phyloP scores from a whole-genome alignment of 1,140 invertebrate genomes.

The Ceratitis capitata region DNA sequence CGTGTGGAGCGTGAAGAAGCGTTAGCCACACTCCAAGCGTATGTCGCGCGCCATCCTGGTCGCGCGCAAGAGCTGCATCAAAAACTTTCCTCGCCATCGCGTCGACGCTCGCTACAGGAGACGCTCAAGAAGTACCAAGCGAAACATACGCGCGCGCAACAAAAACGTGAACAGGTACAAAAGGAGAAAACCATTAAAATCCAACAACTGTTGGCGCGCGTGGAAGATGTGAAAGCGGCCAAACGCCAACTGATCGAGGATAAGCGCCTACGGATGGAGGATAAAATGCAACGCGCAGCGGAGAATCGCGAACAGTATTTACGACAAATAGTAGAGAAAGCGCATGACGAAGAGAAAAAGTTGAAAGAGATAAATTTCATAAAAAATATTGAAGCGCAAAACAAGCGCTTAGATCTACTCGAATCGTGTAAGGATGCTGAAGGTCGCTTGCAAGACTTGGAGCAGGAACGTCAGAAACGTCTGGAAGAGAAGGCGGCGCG shows the following conservation, averaged over 20 bases:
- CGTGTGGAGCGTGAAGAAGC: conserved; percentile 83
- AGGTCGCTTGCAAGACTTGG: conserved; percentile 79
- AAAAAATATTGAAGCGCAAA: conserved; percentile 94
- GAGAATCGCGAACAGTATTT: conserved; percentile 85
- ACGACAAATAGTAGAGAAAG: conserved; percentile 87
- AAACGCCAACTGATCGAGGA: conserved; percentile 88
- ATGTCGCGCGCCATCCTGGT: conserved; percentile 86
- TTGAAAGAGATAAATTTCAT: conserved; percentile 98
- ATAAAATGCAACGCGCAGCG: conserved; percentile 87
- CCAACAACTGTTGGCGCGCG: conserved; percentile 85
- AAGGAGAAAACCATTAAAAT: conserved; percentile 87
- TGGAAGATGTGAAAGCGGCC: conserved; percentile 89
- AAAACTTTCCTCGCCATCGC: conserved; percentile 90
- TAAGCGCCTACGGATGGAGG: conserved; percentile 83
- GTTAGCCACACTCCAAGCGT: conserved; percentile 77
- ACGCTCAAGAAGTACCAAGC: conserved; percentile 82
- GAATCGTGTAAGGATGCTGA: conserved; percentile 85
- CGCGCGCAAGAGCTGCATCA: conserved; percentile 90
- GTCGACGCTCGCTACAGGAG: conserved; percentile 83
- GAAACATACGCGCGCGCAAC: conserved; percentile 86
- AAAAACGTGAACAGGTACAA: conserved; percentile 80
- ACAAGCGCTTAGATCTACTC: conserved; percentile 90
- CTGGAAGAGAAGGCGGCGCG: conserved; percentile 93
- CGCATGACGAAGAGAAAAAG: conserved; percentile 97
- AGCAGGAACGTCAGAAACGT: conserved; percentile 72